Evolutionary conservation across 2,113 vertebrate species (phyloP).

Genomic region (Donacobius atricapilla): DNA sequence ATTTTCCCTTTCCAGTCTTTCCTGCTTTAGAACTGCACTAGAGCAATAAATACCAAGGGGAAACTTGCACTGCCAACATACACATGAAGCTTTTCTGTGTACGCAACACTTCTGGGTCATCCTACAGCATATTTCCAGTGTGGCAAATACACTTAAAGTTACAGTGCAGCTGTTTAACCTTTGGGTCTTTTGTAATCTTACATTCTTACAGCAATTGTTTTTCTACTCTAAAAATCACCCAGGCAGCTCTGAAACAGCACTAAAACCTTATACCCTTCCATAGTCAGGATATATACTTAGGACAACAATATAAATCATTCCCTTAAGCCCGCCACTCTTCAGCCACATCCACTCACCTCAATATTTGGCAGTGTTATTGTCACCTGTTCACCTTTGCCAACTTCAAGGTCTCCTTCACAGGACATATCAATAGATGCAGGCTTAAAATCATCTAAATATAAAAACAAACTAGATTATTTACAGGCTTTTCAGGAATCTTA

Average conservation of each 20-base stretch:
- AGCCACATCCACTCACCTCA: conserved; percentile 78
- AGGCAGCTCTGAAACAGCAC: background rate
- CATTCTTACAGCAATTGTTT: background rate
- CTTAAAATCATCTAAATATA: conserved; percentile 93
- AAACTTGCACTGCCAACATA: conserved; percentile 36
- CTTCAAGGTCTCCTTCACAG: conserved; percentile 93
- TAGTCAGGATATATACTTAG: background rate
- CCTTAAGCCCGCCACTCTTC: background rate
- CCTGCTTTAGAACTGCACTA: conserved; percentile 33
- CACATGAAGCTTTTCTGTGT: conserved; percentile 2
- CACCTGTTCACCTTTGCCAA: conserved; percentile 97
- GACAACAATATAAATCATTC: background rate
- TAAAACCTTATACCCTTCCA: background rate
- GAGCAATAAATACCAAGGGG: conserved; percentile 28
- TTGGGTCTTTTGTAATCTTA: background rate
- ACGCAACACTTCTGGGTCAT: conserved; percentile 22
- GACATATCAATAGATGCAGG: conserved; percentile 95
- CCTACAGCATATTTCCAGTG: conserved; percentile 32
- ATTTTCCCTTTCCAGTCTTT: conserved; percentile 48
- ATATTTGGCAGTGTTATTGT: conserved; percentile 96
- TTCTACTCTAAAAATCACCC: background rate
- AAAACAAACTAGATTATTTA: conserved; percentile 13
- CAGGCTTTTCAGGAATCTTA: background rate
- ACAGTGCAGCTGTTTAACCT: background rate
- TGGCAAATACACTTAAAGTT: background rate